Evolutionary conservation across 2,113 vertebrate genomes (phyloP).

Genomic region (Rutilus rutilus): DNA sequence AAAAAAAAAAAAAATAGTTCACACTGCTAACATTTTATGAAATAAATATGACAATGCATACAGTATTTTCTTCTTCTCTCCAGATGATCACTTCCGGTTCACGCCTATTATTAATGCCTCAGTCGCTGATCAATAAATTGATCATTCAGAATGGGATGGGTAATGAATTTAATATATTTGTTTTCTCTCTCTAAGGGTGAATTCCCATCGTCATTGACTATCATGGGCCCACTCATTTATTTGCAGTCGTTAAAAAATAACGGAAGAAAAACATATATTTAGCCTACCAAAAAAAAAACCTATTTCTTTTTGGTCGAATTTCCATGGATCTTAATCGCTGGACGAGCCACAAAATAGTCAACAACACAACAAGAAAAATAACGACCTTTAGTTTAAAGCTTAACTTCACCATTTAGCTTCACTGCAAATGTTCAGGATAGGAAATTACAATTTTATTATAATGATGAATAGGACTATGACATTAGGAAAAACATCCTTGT

Average conservation of each 20-base stretch:
- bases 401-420: not conserved
- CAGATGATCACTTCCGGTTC: constrained; percentile 40
- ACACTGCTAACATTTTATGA: not conserved
- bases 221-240: not conserved
- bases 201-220: not conserved
- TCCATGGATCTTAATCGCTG: not conserved
- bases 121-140: constrained; percentile 45
- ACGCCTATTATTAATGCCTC: constrained; percentile 42
- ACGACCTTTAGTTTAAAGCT: not conserved
- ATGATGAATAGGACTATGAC: constrained; percentile 58
- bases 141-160: constrained; percentile 16
- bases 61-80: not conserved
- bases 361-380: too few species aligned
- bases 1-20: not conserved
- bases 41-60: not conserved
- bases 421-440: not conserved
- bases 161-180: constrained; percentile 17
- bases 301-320: not conserved
- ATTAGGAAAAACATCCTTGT: constrained; percentile 71
- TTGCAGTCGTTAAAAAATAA: not conserved
- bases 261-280: not conserved
- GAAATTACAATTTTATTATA: not conserved
- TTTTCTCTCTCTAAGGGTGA: not conserved
- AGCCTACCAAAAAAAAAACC: not conserved
- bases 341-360: not conserved